Conservation (phyloP, 2,113 vertebrate genomes). For the Ramphastos sulfuratus region DNA sequence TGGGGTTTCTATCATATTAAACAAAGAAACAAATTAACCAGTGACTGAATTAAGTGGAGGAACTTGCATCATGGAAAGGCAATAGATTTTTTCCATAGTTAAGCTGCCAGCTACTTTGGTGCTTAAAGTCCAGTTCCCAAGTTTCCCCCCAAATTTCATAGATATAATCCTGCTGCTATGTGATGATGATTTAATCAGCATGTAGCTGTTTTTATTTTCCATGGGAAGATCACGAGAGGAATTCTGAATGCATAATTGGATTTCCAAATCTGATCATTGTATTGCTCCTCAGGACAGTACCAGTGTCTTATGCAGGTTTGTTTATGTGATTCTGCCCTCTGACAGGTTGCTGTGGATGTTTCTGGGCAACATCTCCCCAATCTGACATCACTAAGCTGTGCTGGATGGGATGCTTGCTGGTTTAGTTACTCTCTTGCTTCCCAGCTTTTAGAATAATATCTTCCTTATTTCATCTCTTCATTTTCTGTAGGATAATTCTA, state of each 20-base stretch:
- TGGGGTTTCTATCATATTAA: constrained; percentile 70
- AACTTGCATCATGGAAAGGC: constrained; percentile 45
- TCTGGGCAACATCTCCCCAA: not conserved
- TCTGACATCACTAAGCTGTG: not conserved
- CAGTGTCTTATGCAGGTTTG: not conserved
- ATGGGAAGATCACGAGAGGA: not conserved
- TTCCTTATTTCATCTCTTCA: not conserved
- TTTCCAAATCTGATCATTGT: not conserved
- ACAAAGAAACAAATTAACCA: constrained; percentile 71
- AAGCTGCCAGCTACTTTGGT: constrained; percentile 16
- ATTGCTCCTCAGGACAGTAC: not conserved
- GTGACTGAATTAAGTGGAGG: constrained; percentile 62
- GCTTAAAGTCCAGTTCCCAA: constrained; percentile 10
- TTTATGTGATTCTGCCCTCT: not conserved
- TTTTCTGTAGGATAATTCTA: not conserved
- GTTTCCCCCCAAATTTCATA: not conserved
- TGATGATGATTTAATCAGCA: not conserved
- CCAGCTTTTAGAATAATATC: not conserved
- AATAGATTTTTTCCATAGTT: constrained; percentile 49
- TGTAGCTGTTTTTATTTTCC: not conserved
- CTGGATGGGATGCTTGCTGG: not conserved
- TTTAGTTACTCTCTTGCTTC: not conserved
- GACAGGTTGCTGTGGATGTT: not conserved
- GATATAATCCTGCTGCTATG: not conserved
- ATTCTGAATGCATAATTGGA: not conserved